Percentiles rank a stretch among this genome's conserved stretches.
Conservation (phyloP, 2,113 vertebrate species). For the Ranitomeya imitator region DNA sequence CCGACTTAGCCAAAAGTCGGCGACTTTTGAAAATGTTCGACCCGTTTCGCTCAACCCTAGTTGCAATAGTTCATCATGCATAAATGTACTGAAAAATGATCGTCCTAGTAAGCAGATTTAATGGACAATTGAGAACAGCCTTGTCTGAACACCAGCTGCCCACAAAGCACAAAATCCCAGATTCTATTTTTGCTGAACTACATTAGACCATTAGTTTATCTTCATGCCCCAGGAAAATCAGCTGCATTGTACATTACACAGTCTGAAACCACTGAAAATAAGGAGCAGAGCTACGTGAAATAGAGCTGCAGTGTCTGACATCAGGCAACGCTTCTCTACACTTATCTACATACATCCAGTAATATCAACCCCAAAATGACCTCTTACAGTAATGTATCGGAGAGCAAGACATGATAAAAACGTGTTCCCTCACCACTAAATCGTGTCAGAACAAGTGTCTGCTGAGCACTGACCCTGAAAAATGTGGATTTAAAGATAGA, state of each 20-base stretch:
- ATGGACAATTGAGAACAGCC: slow-evolving; percentile 52
- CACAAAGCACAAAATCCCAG: slow-evolving; percentile 46
- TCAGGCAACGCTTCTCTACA: not conserved
- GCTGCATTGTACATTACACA: slow-evolving; percentile 11
- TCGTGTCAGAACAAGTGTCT: not conserved
- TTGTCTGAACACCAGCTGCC: slow-evolving; percentile 52
- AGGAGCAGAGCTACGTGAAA: not conserved
- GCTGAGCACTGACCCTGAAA: not conserved
- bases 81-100: slow-evolving; percentile 54
- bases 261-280: not conserved
- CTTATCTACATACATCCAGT: not conserved
- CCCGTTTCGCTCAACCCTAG: too few species aligned
- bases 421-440: not conserved
- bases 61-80: slow-evolving; percentile 38
- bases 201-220: slow-evolving; percentile 34
- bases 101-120: slow-evolving; percentile 54
- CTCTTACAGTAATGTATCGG: too few species aligned
- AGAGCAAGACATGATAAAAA: too few species aligned
- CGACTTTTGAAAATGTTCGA: too few species aligned
- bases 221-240: slow-evolving; percentile 44
- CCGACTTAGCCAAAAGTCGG: too few species aligned
- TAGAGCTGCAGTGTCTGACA: not conserved
- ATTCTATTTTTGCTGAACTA: slow-evolving; percentile 51
- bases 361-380: not conserved
- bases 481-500: not conserved